These are phyloP conservation scores for Scaptomyza hsui DNA, from an alignment of 1,140 invertebrate genomes.

Conservation along the genomic window DNA sequence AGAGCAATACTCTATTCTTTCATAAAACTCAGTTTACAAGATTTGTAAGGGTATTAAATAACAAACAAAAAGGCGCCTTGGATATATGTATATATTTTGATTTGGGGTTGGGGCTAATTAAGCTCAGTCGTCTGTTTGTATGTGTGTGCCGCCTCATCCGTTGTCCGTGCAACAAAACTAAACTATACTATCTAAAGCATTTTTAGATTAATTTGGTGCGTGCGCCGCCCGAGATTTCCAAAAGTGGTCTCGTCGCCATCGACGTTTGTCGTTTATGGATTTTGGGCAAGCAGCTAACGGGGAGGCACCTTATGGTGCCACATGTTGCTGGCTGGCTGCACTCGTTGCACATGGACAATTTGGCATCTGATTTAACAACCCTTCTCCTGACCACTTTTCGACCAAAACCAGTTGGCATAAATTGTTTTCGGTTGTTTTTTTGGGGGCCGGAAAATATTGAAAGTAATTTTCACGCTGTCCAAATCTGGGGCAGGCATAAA, in stretches of 20 bases:
- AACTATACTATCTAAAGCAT: conserved; percentile 42
- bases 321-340: conserved; percentile 13
- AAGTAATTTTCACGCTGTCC: conserved; percentile 43
- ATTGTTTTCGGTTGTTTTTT: not conserved
- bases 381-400: conserved; percentile 31
- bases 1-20: too few relatives aligned
- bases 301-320: conserved; percentile 38
- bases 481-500: conserved; percentile 57
- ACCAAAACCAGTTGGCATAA: conserved; percentile 23
- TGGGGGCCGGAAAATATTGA: conserved; percentile 44
- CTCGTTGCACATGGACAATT: conserved; percentile 38
- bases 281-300: conserved; percentile 30
- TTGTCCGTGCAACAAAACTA: conserved; percentile 30
- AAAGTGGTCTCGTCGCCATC: conserved; percentile 31
- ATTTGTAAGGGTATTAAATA: not conserved
- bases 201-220: conserved; percentile 66
- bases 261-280: conserved; percentile 1
- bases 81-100: not conserved
- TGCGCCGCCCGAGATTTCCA: conserved; percentile 47
- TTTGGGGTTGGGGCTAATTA: conserved; percentile 61
- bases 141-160: not conserved
- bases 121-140: conserved; percentile 12
- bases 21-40: too few relatives aligned
- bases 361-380: conserved; percentile 57
- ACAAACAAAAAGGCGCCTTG: conserved; percentile 9